These are phyloP conservation scores for Plebejus melissa DNA, from an alignment of 2,888 invertebrate species.

Conservation along the genomic window DNA sequence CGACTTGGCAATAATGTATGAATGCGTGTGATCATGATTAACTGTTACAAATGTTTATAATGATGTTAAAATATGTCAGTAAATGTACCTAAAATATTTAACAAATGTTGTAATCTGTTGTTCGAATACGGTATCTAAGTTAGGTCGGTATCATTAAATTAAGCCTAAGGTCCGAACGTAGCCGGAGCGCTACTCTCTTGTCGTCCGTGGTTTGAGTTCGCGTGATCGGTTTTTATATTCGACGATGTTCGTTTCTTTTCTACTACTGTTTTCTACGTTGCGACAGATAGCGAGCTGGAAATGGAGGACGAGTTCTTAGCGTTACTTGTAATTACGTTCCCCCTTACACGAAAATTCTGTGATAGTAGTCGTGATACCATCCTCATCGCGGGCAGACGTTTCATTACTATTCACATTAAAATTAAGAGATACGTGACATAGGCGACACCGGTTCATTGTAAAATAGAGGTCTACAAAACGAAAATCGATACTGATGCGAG, in stretches of 20 bases:
- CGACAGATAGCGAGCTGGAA: not conserved
- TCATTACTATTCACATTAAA: slow-evolving; percentile 42
- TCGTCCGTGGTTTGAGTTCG: not conserved
- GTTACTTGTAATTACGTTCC: slow-evolving; percentile 53
- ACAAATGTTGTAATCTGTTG: slow-evolving; percentile 38
- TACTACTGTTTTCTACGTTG: slow-evolving; percentile 1
- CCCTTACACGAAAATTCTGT: slow-evolving; percentile 70
- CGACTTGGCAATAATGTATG: slow-evolving; percentile 36
- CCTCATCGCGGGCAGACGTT: slow-evolving; percentile 61
- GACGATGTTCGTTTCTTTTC: slow-evolving; percentile 7
- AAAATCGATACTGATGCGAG: not conserved
- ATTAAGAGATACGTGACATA: slow-evolving; percentile 19
- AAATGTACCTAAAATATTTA: slow-evolving; percentile 36
- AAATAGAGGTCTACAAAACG: not conserved
- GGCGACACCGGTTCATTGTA: not conserved
- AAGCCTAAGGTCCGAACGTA: slow-evolving; percentile 41
- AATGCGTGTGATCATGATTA: slow-evolving; percentile 38
- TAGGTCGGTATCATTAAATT: slow-evolving; percentile 40
- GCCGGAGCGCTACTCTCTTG: not conserved
- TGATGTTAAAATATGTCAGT: slow-evolving; percentile 38
- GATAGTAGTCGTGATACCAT: slow-evolving; percentile 78
- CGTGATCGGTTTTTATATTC: slow-evolving; percentile 12
- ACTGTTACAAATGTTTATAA: slow-evolving; percentile 40
- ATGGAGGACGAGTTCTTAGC: slow-evolving; percentile 38
- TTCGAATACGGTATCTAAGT: slow-evolving; percentile 34